Conservation (phyloP, 2,113 vertebrate genomes). For the Mustela lutreola region DNA sequence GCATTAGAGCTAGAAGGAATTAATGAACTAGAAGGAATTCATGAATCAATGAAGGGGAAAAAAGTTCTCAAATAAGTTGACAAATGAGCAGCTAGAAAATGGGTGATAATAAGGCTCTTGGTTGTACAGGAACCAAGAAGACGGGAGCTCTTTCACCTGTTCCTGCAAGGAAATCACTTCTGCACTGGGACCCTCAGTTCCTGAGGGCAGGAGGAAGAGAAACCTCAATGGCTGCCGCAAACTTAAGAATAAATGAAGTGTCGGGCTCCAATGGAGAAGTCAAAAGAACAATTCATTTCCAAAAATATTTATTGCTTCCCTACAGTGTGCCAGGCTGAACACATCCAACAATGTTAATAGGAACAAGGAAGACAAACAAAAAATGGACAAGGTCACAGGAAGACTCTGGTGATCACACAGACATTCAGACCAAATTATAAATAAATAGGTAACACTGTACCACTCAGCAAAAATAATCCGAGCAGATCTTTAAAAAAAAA, state of each 20-base stretch:
- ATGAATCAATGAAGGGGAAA: neutral
- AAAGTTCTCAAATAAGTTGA: neutral
- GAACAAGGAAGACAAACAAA: neutral
- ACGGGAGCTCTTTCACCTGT: neutral
- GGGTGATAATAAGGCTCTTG: neutral
- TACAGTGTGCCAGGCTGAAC: neutral
- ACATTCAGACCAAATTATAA: constrained; percentile 30
- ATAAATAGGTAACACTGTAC: neutral
- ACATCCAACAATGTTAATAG: neutral
- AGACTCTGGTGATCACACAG: neutral
- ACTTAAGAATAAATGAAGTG: neutral
- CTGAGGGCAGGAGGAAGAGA: neutral
- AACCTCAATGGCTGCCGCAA: neutral
- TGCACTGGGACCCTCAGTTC: neutral
- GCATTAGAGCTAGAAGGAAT: neutral
- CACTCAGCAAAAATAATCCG: neutral
- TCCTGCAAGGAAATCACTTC: neutral
- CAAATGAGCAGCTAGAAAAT: neutral
- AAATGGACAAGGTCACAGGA: neutral
- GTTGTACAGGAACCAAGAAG: neutral
- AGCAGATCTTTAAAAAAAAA: neutral
- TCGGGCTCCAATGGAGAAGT: neutral
- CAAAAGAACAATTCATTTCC: neutral
- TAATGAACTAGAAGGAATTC: neutral
- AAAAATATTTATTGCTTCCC: neutral